Conservation (phyloP, 2,113 vertebrate genomes). For the Bettongia penicillata region DNA sequence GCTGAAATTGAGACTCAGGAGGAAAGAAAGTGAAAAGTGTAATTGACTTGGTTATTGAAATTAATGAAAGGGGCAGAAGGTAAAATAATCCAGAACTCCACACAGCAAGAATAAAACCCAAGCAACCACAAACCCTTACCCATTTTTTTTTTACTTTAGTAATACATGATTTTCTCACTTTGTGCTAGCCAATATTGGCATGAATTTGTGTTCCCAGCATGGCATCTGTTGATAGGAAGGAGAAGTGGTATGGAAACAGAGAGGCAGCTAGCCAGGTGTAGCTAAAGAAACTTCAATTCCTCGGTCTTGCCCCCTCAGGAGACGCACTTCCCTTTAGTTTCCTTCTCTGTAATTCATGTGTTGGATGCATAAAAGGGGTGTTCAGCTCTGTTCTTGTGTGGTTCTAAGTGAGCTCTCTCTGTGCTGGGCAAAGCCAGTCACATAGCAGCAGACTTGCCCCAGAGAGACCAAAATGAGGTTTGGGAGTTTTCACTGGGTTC, state of each 20-base stretch:
- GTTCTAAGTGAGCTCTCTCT: too few relatives aligned
- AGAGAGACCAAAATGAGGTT: not conserved
- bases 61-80: not conserved
- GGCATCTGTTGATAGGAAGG: not conserved
- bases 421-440: not conserved
- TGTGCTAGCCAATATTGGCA: not conserved
- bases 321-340: not conserved
- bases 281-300: not conserved
- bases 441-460: not conserved
- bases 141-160: slow-evolving; percentile 23
- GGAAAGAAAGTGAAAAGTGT: not conserved
- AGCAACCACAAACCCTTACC: not conserved
- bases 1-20: not conserved
- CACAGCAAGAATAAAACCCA: not conserved
- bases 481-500: slow-evolving; percentile 19
- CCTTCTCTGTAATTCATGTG: not conserved
- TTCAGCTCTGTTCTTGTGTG: not conserved
- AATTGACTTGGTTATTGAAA: not conserved
- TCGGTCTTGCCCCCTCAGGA: not conserved
- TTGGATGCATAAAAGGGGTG: not conserved
- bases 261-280: not conserved
- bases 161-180: not conserved
- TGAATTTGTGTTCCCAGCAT: slow-evolving; percentile 8
- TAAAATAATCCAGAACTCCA: not conserved
- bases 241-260: not conserved